phyloP scores from a whole-genome alignment of 2,797 vertebrate genomes.

The Siniperca scherzeri region DNA sequence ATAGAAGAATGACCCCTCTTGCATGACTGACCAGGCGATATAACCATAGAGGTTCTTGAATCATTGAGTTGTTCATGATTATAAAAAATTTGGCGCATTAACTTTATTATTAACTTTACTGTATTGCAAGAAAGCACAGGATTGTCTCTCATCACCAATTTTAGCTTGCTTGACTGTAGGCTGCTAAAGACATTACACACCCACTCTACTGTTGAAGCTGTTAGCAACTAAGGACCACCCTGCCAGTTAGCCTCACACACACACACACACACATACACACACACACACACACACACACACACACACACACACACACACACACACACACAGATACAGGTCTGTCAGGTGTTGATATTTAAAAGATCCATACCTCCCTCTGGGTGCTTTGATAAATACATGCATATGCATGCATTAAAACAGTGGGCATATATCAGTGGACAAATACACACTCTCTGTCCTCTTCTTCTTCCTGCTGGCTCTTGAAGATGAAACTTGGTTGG shows the following conservation, averaged over 20 bases:
- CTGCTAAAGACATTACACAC: conserved; percentile 81
- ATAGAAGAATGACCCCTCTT: not conserved
- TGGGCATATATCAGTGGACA: not conserved
- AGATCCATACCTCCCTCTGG: conserved; percentile 54
- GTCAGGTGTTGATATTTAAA: conserved; percentile 71
- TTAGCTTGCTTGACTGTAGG: conserved; percentile 30
- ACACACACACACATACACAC: conserved; percentile 34
- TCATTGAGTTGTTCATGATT: conserved; percentile 11
- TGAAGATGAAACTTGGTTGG: not conserved
- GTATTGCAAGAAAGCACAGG: too few relatives aligned
- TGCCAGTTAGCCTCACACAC: conserved; percentile 63
- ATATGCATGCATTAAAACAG: conserved; percentile 16
- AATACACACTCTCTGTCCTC: conserved; percentile 14
- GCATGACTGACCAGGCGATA: not conserved
- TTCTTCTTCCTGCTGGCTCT: not conserved
- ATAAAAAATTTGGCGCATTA: conserved; percentile 19
- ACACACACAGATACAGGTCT: conserved; percentile 34
- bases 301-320: conserved; percentile 42
- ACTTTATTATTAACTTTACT: not conserved
- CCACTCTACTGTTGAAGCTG: conserved; percentile 70
- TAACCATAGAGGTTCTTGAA: not conserved
- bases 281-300: conserved; percentile 31
- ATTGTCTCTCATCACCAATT: too few relatives aligned
- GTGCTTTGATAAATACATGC: conserved; percentile 54
- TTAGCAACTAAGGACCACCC: conserved; percentile 79